These are phyloP conservation scores for Oedothorax gibbosus DNA, from an alignment of 1,140 invertebrate species.

Conservation along the genomic window DNA sequence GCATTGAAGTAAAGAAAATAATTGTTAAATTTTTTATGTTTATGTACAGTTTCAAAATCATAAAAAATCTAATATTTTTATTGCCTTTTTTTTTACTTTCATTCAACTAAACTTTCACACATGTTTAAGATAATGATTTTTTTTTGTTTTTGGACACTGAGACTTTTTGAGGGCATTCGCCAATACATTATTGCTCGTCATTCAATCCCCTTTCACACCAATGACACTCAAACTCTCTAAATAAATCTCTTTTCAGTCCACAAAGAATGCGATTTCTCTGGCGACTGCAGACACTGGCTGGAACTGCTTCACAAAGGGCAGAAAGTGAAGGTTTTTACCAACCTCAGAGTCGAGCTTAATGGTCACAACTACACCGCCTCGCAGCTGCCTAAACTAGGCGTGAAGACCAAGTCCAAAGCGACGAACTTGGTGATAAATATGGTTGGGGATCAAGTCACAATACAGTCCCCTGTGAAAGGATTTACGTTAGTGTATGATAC, in stretches of 20 bases:
- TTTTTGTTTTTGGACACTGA: too few relatives aligned
- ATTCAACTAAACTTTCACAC: too few relatives aligned
- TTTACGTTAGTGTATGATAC: slow-evolving; percentile 80
- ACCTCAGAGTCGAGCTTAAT: slow-evolving; percentile 32
- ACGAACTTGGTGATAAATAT: slow-evolving; percentile 75
- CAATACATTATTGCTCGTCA: too few relatives aligned
- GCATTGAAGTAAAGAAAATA: too few relatives aligned
- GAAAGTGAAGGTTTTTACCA: slow-evolving; percentile 40
- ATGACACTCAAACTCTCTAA: background rate
- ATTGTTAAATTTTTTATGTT: too few relatives aligned
- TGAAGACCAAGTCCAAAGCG: slow-evolving; percentile 66
- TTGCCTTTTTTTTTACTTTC: too few relatives aligned
- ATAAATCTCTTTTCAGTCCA: slow-evolving; percentile 71
- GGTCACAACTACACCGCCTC: slow-evolving; percentile 51
- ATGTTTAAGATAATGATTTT: too few relatives aligned
- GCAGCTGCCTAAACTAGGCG: slow-evolving; percentile 73
- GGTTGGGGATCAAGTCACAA: slow-evolving; percentile 77
- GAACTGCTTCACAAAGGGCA: slow-evolving; percentile 18
- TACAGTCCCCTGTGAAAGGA: slow-evolving; percentile 77
- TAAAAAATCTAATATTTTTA: too few relatives aligned
- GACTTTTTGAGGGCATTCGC: too few relatives aligned
- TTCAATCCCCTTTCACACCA: too few relatives aligned
- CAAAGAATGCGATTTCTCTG: slow-evolving; percentile 73
- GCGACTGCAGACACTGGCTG: slow-evolving; percentile 44
- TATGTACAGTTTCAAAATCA: too few relatives aligned